Base-by-base conservation (phyloP, 2,888 invertebrate genomes). In the Encarsia formosa region DNA sequence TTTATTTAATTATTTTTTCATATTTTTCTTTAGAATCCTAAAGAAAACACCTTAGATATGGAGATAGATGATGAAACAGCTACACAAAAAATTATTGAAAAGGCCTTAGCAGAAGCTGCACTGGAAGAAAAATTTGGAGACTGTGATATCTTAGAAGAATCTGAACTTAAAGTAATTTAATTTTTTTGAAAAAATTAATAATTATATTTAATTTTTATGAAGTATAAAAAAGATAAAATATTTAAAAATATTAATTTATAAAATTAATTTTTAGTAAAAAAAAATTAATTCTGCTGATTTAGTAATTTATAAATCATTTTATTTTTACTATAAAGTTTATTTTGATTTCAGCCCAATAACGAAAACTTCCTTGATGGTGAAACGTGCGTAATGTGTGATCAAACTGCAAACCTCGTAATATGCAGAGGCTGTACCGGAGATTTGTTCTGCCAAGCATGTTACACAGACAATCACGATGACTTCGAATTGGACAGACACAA, bases 381-480 rank as follows among this genome's bases (percentile, higher is more conserved):
- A 9, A 22, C 34, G 2, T 56, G 52, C 11, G 31, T 23, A 4
- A 44, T 47, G 43, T 54, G 54, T 22, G 47, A 44, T 9, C 41
- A 50, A n/a, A 43, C 24, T 1, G 20, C 22, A 5, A 31, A 48
- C 37, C 78, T 75, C 8, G 75, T 84, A 57, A 77, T 85, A 43
- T 94, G 93, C 68, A 73, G 81, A 38, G 89, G 86, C 54, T 94
- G 93, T 73, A 81, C 80, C 56, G 82, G 80, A 32, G 92, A 93
- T 70, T 76, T 92, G 8, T 94, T 88, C 71, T 94, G 94, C 71
- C 76, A 77, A 13, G 71, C 76, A 49, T 94, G 94, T 70, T 91
- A 83, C 65, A 74, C 75, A 35, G 87, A 88, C 63, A 85, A 84
- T 58, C 87, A 84, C 68, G 81, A 83, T 63, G 81, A 79, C 60